A percentile compares a stretch with the other conserved stretches of the same genome.
Evolutionary conservation across 2,888 invertebrate genomes (phyloP).

Genomic region (Zeuzera pyrina): DNA sequence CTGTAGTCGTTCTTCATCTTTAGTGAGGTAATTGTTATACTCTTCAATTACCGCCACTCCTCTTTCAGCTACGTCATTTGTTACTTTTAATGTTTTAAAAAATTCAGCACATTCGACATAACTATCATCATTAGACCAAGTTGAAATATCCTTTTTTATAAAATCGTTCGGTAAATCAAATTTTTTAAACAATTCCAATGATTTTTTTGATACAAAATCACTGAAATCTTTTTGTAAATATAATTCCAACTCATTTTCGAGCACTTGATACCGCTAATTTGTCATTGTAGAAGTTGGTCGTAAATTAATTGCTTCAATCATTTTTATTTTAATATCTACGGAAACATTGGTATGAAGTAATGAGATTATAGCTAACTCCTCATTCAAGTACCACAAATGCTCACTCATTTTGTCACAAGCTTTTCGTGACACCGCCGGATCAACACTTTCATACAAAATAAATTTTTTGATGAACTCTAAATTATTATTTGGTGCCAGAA

Average conservation of each 20-base stretch:
- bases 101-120: background rate
- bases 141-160: background rate
- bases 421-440: background rate
- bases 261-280: background rate
- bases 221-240: background rate
- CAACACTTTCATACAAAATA: background rate
- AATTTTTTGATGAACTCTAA: background rate
- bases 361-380: background rate
- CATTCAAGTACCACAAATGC: background rate
- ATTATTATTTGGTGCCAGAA: background rate
- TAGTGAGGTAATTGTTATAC: background rate
- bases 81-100: background rate
- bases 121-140: background rate
- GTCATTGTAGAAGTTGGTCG: background rate
- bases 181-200: background rate
- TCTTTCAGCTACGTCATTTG: background rate
- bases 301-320: background rate
- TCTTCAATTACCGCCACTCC: background rate
- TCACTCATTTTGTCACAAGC: background rate
- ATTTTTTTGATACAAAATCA: background rate
- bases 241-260: background rate
- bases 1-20: background rate
- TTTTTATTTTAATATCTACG: background rate
- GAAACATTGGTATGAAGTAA: background rate
- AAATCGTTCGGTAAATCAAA: background rate